phyloP scores from a whole-genome alignment of 1,140 invertebrate genomes.

The Prorops nasuta region DNA sequence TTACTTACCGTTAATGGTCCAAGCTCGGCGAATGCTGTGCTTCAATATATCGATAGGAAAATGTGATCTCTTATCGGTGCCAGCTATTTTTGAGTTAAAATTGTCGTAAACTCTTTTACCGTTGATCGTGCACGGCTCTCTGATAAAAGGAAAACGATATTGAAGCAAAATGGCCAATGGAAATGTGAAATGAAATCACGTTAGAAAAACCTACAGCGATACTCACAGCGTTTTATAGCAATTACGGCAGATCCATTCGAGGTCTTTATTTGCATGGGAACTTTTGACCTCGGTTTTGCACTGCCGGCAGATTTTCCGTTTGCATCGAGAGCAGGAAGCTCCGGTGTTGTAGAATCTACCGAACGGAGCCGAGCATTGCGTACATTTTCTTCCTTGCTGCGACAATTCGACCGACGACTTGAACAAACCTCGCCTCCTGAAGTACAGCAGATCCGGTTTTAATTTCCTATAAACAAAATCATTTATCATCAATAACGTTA shows the following conservation, averaged over 20 bases:
- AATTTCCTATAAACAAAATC: constrained; percentile 61
- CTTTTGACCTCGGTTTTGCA: constrained; percentile 63
- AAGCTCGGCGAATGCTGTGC: constrained; percentile 66
- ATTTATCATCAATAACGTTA: too few relatives aligned
- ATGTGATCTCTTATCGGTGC: constrained; percentile 41
- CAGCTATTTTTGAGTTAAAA: constrained; percentile 11
- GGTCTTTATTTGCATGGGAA: constrained; percentile 43
- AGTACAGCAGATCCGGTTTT: constrained; percentile 63
- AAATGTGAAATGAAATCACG: not conserved
- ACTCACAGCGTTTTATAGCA: constrained; percentile 76
- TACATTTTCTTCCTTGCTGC: constrained; percentile 63
- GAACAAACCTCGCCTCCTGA: constrained; percentile 62
- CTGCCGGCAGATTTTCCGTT: constrained; percentile 70
- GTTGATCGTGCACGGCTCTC: constrained; percentile 69
- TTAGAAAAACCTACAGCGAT: not conserved
- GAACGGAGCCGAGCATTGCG: constrained; percentile 68
- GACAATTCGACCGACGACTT: constrained; percentile 49
- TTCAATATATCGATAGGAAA: constrained; percentile 66
- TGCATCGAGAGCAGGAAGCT: constrained; percentile 67
- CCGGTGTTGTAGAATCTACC: constrained; percentile 76
- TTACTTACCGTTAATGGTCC: constrained; percentile 67
- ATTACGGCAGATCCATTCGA: constrained; percentile 73
- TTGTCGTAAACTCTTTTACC: constrained; percentile 71
- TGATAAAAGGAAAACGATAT: constrained; percentile 47
- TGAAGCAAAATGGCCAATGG: not conserved